Percentiles rank a stretch among this genome's conserved stretches.
Conservation (phyloP, 2,113 vertebrate genomes). For the Psittacula cyanocephala region DNA sequence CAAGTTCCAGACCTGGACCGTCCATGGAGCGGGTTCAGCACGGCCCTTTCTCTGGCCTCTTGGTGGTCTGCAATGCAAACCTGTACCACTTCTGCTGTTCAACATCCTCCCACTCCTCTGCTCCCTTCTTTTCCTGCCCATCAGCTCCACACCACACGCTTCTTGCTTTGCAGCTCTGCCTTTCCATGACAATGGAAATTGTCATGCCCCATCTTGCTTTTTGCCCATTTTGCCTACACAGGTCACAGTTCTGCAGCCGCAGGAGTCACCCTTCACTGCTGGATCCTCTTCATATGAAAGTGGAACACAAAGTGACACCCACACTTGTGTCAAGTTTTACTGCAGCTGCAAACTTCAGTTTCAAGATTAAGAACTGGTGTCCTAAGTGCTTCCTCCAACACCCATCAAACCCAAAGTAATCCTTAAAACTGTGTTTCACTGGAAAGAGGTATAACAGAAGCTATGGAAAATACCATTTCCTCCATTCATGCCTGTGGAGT, state of each 20-base stretch:
- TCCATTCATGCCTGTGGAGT: neutral
- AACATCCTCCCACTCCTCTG: neutral
- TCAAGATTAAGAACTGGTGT: neutral
- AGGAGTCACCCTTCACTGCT: neutral
- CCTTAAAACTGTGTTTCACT: neutral
- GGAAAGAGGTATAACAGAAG: neutral
- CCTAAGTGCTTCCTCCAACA: neutral
- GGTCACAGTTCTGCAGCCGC: neutral
- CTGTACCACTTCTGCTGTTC: neutral
- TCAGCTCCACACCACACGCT: neutral
- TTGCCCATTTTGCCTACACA: neutral
- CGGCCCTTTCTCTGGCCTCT: neutral
- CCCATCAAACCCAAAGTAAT: neutral
- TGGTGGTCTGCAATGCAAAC: neutral
- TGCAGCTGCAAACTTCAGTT: neutral
- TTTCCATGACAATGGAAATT: neutral
- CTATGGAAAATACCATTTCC: neutral
- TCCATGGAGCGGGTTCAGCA: neutral
- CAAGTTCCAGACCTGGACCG: neutral
- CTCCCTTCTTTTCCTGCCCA: neutral
- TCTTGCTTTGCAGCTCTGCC: neutral
- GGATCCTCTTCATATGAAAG: neutral
- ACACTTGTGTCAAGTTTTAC: neutral
- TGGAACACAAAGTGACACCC: rapidly evolving
- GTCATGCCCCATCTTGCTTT: neutral